Evolutionary conservation across 2,888 invertebrate species (phyloP), one percentile per base, ranked within the genome.

Genomic region (Brassicogethes aeneus): DNA sequence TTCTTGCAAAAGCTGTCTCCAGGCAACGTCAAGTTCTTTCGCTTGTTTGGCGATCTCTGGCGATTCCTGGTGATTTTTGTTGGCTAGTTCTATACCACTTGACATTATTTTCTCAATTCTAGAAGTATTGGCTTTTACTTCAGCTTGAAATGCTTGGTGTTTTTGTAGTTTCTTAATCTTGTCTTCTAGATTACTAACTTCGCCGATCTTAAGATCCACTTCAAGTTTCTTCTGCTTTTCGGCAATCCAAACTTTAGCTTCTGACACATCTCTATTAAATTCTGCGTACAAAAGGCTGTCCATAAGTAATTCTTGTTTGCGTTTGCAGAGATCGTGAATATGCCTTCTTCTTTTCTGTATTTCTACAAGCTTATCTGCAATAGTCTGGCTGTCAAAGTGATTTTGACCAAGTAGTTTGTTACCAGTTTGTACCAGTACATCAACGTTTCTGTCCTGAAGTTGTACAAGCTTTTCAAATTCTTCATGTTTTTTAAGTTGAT

Each of bases 161-260:
- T 92, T 93, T 62, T 94, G 91, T 17, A 95, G 70, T 59, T 89
- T 87, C 70, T 92, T 91, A 54, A 97, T 93, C 70, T 97, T 97
- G 58, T 94, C 95, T 60, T 95, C 92, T 2, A 97, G 71, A 35
- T 51, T 48, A 58, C 81, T 84, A 3, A 88, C 85, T 59, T 87
- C 86, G 15, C 77, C 79, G 41, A 78, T 77, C 47, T 76, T 79
- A 3, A 82, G 81, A 61, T 90, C 88, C 0, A 85, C 80, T 44
- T 87, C 84, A 3, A 93, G 71, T 62, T 88, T 87, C 66, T 89
- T 91, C 47, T 85, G 80, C 62, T 91, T 94, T 64, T 94, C 94
- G 23, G 81, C 85, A 43, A 94, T 88, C 94, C 94, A 95, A 2
- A 79, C 79, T 56, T 89, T 82, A 0, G 92, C 87, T 64, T 95